Evolutionary conservation across 2,113 vertebrate genomes (phyloP), one percentile per base, ranked within the genome.

Genomic region (Reinhardtius hippoglossoides): DNA sequence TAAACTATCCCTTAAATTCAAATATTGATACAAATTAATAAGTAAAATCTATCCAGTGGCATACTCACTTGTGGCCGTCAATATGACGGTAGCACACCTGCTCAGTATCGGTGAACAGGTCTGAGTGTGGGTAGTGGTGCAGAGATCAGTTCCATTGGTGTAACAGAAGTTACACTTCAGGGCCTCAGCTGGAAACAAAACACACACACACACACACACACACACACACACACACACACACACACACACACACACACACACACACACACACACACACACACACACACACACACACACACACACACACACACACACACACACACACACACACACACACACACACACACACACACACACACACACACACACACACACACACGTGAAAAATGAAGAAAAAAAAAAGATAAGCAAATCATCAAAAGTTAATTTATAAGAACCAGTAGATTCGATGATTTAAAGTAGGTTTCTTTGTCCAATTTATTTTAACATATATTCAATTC

Each of bases 131-230:
- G 81, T 90, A 0, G 78, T 4, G 5, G 37, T 27, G 61, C 86
- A 90, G 35, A 84, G 71, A 9, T 4, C 0, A 0, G 20, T 3
- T 0, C 50, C 40, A 7, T 5, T 3, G 0, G 78, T 78, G 56
- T 7, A 82, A 26, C 88, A 90, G 59, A 0, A 63, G 50, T 86
- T 64, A 26, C 88, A 90, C 61, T 9, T 63, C 50, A 90, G 63
- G 0, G 71, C 31, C 13, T 74, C 66, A 1, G 77, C 75, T 87
- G 40, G 57, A 31, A 18, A 59, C 57, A 31, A 46, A 7, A 31
- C 31, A 31, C 31, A 31, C 31, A 31, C 6, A 24, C 24, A 24
- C 24, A 24, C 24, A 57, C n/a, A 27, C 31, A 27, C 15, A 69
- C 55, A 55, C 2, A 9, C 2, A 1, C 24, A 24, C 24, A 57